phyloP scores from a whole-genome alignment of 2,888 invertebrate species.

The Pelosia muscerda region DNA sequence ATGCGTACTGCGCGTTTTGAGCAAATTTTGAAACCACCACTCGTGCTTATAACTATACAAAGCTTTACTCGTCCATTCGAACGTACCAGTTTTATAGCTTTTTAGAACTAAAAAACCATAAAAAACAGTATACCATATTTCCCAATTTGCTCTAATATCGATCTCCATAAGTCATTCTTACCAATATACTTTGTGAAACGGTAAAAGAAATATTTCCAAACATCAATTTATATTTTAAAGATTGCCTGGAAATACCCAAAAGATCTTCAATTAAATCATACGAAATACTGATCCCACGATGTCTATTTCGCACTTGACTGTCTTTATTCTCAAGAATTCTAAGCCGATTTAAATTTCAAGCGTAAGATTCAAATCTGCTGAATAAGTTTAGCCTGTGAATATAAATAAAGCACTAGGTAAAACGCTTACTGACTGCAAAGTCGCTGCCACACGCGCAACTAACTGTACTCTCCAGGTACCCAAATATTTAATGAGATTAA shows the following conservation, averaged over 20 bases:
- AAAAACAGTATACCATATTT: no score
- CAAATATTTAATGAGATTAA: conserved; percentile 60
- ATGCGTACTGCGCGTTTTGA: no score
- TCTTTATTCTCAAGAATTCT: conserved; percentile 62
- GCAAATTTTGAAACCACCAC: no score
- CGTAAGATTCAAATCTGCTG: conserved; percentile 69
- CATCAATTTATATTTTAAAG: background rate
- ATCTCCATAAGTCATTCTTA: background rate
- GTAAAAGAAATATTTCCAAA: conserved; percentile 1
- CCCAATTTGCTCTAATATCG: background rate
- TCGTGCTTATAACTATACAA: no score
- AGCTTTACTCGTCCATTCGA: background rate
- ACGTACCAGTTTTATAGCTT: background rate
- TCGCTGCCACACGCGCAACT: conserved; percentile 53
- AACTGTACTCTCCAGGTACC: conserved; percentile 58
- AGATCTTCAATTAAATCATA: conserved; percentile 34
- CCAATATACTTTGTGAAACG: background rate
- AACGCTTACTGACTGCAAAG: conserved; percentile 66
- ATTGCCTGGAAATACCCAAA: conserved; percentile 6
- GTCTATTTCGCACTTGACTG: conserved; percentile 55
- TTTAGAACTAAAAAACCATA: background rate
- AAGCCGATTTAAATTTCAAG: conserved; percentile 66
- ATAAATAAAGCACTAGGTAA: conserved; percentile 69
- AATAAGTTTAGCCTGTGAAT: conserved; percentile 70
- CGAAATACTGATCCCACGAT: conserved; percentile 45